Conservation (phyloP, 1,140 invertebrate genomes). For the Amphibalanus amphitrite region DNA sequence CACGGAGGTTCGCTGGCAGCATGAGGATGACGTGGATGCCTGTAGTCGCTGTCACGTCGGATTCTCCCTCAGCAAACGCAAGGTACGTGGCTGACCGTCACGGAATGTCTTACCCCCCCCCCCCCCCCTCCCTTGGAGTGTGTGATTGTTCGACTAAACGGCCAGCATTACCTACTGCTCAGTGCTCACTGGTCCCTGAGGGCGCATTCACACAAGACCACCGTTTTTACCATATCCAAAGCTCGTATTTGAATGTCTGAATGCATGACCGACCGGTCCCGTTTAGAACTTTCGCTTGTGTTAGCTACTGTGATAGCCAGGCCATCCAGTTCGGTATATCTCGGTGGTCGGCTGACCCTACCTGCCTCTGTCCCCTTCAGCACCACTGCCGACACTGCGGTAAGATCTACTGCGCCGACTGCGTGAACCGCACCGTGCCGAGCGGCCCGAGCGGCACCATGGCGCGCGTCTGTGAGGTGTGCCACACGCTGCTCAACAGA, state of each 20-base stretch:
- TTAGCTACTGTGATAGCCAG: constrained; percentile 4
- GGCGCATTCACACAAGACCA: background rate
- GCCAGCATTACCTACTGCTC: constrained; percentile 13
- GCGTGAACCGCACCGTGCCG: constrained; percentile 57
- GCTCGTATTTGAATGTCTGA: background rate
- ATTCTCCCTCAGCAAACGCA: constrained; percentile 49
- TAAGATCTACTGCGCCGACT: constrained; percentile 78
- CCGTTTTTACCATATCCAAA: background rate
- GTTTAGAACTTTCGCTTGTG: no score
- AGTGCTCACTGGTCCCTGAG: background rate
- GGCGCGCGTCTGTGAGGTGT: constrained; percentile 86
- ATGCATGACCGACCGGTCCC: background rate
- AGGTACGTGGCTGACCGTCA: constrained; percentile 30
- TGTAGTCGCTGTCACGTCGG: constrained; percentile 61
- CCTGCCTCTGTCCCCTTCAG: constrained; percentile 33
- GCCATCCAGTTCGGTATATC: constrained; percentile 5
- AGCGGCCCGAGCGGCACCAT: constrained; percentile 69
- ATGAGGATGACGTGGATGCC: constrained; percentile 83
- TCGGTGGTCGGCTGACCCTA: constrained; percentile 4
- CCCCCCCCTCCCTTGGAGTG: no score
- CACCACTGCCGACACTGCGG: constrained; percentile 89
- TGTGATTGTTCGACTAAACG: no score
- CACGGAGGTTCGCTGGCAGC: no score
- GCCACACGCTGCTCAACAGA: constrained; percentile 85
- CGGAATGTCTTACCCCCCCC: constrained; percentile 8